These are phyloP conservation scores for Poicephalus meyeri DNA, from an alignment of 2,113 vertebrate genomes.

Conservation along the genomic window DNA sequence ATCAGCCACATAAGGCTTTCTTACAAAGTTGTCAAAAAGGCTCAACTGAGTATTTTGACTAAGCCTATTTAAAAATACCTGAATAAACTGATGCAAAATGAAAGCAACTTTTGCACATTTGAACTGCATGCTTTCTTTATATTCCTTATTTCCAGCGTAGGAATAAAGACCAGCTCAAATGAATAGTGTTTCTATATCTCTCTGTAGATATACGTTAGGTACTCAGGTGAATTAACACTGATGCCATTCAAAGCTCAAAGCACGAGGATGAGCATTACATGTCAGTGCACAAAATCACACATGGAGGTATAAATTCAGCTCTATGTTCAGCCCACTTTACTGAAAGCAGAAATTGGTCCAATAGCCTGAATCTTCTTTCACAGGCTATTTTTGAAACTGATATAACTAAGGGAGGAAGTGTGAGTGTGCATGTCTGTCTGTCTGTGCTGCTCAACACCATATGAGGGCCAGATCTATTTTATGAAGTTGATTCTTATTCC, in stretches of 20 bases:
- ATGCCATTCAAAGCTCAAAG: neutral
- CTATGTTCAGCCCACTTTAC: neutral
- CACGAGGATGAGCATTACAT: neutral
- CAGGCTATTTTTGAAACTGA: conserved; percentile 4
- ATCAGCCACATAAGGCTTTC: neutral
- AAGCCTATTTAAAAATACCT: neutral
- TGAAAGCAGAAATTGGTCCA: conserved; percentile 18
- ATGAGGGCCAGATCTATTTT: conserved; percentile 7
- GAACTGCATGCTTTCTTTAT: neutral
- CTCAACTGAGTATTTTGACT: conserved; percentile 1
- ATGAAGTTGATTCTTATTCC: neutral
- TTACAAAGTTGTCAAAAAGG: conserved; percentile 26
- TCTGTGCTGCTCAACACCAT: conserved; percentile 14
- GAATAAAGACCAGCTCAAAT: neutral
- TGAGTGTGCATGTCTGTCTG: neutral
- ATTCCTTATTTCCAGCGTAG: neutral
- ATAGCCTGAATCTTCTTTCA: neutral
- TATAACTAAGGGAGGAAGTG: conserved; percentile 9
- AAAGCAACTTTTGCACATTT: neutral
- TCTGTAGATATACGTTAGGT: neutral
- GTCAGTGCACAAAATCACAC: neutral
- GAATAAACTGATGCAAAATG: neutral
- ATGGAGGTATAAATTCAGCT: neutral
- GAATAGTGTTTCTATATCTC: neutral
- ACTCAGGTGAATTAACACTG: neutral